A percentile compares a stretch with the other conserved stretches of the same genome.
phyloP scores from a whole-genome alignment of 2,797 vertebrate genomes.

The Lateolabrax maculatus region DNA sequence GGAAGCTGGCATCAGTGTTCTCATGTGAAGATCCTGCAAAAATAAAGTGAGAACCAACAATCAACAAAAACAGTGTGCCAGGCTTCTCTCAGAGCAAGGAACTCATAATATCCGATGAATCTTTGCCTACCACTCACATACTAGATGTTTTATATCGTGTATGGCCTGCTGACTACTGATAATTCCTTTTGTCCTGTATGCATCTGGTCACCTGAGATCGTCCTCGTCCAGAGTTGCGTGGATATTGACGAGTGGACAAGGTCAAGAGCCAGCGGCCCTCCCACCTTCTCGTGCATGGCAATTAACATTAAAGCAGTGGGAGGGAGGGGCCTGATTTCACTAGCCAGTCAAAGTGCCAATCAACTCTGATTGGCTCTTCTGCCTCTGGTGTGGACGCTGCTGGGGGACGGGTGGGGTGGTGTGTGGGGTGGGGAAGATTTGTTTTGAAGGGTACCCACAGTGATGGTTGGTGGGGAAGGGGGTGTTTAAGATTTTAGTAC shows the following conservation, averaged over 20 bases:
- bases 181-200: slow-evolving; percentile 49
- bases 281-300: slow-evolving; percentile 71
- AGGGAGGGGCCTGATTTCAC: slow-evolving; percentile 75
- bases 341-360: slow-evolving; percentile 76
- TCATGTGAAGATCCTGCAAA: slow-evolving; percentile 8
- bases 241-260: slow-evolving; percentile 76
- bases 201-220: slow-evolving; percentile 61
- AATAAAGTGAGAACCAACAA: slow-evolving; percentile 13
- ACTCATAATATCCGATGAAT: background rate
- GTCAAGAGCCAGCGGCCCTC: slow-evolving; percentile 76
- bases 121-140: slow-evolving; percentile 4
- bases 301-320: slow-evolving; percentile 78
- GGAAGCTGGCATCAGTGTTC: slow-evolving; percentile 8
- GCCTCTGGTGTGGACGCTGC: slow-evolving; percentile 52
- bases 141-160: background rate
- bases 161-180: slow-evolving; percentile 63
- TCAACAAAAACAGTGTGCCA: background rate
- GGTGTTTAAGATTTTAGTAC: slow-evolving; percentile 50
- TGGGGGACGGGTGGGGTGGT: slow-evolving; percentile 19
- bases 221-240: slow-evolving; percentile 44
- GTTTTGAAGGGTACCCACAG: slow-evolving; percentile 46
- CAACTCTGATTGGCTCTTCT: slow-evolving; percentile 75
- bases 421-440: background rate
- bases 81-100: background rate
- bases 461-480: slow-evolving; percentile 27